Evolutionary conservation across 2,113 vertebrate genomes (phyloP), one percentile per base, ranked within the genome.

Genomic region (Eudorcas thomsonii): DNA sequence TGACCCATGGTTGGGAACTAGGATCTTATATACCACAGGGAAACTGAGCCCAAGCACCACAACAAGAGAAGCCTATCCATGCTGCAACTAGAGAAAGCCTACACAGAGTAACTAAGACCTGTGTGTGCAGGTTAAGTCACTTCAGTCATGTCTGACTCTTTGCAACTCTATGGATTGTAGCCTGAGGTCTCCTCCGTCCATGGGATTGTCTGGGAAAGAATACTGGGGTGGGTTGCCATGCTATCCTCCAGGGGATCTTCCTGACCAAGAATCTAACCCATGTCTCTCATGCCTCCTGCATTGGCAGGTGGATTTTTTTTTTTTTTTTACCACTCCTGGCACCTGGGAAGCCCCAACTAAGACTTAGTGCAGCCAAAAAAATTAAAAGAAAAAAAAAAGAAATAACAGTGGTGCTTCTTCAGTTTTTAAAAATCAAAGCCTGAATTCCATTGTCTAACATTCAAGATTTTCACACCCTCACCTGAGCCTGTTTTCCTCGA

Each of bases 391-490:
- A 36, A 36, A 36, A 39, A 36, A 74, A 74, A n/a, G 33, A 28
- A 83, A 71, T 17, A 90, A 71, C 19, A 50, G 59, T 33, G 16
- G 17, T 30, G 30, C 50, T 94, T 36, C 50, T 30, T 39, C 48
- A 81, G 43, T 89, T 89, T 60, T 50, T 89, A 77, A 36, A 74
- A 74, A 60, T 84, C 62, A 90, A 95, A 84, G 64, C 9, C 43
- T 95, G 33, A 84, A 77, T 33, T 50, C 78, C 59, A 90, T 26
- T 39, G 33, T 74, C 64, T 90, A 52, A 74, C 17, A 50, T 83
- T 95, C 16, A 57, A 48, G 21, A 13, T 95, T 59, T 50, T 50
- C 1, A 52, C 23, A 84, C 13, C 26, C 43, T 84, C 25, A 77
- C 8, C 13, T 39, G 39, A 23, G 52, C 17, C 77, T 59, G 28